Percentiles rank a stretch among this genome's conserved stretches.
These are phyloP conservation scores for Chionomys nivalis DNA, from an alignment of 2,113 vertebrate genomes.

Conservation along the genomic window DNA sequence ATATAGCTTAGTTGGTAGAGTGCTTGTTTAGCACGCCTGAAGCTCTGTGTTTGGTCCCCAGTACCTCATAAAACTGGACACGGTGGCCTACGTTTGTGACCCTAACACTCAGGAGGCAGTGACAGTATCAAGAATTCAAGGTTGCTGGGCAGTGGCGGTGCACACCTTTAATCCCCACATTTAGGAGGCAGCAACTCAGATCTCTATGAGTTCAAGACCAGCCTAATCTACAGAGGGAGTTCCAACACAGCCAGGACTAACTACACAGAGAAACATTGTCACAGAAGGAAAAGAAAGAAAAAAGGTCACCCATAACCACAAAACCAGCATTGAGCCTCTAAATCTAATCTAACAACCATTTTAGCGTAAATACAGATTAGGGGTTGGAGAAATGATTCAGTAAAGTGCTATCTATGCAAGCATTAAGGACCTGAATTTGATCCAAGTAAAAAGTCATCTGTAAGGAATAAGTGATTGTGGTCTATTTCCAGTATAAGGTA, in stretches of 20 bases:
- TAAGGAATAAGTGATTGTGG: not conserved
- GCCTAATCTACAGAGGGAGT: not conserved
- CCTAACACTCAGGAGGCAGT: not conserved
- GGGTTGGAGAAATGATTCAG: not conserved
- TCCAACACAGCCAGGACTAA: not conserved
- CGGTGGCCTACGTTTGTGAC: not conserved
- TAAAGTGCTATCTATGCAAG: not conserved
- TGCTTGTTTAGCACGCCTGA: not conserved
- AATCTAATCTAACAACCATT: not conserved
- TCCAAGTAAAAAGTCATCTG: not conserved
- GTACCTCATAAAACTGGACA: not conserved
- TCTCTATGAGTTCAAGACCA: not conserved
- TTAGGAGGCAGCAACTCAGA: not conserved
- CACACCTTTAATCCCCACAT: not conserved
- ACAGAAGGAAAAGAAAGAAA: not conserved
- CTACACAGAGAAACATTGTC: not conserved
- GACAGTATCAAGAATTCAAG: not conserved
- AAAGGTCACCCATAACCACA: not conserved
- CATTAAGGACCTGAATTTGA: not conserved
- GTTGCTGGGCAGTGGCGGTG: not conserved
- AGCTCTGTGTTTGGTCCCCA: not conserved
- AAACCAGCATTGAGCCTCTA: not conserved
- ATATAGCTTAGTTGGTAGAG: not conserved
- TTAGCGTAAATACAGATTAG: conserved; percentile 3
- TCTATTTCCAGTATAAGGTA: not conserved